Evolutionary conservation across 2,797 vertebrate genomes (phyloP).

Genomic region (Margarornis squamiger): DNA sequence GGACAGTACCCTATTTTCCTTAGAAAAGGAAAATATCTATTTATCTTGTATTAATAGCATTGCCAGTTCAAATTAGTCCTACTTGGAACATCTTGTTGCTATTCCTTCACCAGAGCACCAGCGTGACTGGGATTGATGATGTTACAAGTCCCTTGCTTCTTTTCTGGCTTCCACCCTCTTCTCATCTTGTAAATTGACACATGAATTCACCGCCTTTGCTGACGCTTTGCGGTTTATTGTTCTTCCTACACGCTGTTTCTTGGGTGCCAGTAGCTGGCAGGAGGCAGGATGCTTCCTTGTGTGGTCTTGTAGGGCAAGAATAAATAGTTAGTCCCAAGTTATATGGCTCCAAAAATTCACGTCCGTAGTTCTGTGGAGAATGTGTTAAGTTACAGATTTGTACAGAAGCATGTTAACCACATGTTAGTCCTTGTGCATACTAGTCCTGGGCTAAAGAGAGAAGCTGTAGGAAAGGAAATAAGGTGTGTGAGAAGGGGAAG

Average conservation of each 20-base stretch:
- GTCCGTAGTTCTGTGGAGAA: background rate
- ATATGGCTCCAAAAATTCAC: background rate
- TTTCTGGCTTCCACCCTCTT: background rate
- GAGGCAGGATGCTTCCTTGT: background rate
- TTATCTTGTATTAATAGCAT: background rate
- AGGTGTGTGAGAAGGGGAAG: background rate
- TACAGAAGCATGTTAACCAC: background rate
- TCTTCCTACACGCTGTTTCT: background rate
- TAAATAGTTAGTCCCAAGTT: background rate
- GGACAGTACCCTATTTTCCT: background rate
- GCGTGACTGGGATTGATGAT: fast-evolving
- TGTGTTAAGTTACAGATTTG: background rate
- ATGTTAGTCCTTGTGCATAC: background rate
- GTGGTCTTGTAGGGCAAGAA: background rate
- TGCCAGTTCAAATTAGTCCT: background rate
- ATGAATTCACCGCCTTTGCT: background rate
- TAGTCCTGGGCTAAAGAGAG: background rate
- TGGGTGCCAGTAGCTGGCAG: background rate
- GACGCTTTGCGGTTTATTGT: background rate
- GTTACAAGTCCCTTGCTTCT: background rate
- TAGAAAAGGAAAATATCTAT: background rate
- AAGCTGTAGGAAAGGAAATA: background rate
- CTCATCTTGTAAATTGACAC: background rate
- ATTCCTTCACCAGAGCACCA: background rate
- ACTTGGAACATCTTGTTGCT: background rate